Base-by-base conservation (phyloP, 2,113 vertebrate species). In the Mohoua ochrocephala region DNA sequence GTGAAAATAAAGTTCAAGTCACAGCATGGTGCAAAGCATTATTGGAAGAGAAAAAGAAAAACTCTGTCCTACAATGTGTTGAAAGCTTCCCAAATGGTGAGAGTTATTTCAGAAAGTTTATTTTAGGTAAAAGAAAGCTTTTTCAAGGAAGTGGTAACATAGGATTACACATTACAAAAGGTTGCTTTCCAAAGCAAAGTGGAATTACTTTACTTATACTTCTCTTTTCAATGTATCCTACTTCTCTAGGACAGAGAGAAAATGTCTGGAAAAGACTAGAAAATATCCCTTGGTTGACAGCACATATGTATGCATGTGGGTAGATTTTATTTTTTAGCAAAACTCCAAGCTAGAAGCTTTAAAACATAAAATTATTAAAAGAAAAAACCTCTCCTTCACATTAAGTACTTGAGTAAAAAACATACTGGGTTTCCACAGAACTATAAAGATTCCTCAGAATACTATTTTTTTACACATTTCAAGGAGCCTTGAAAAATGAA, bases 1-100 rank as follows among this genome's bases (percentile, higher is more conserved):
- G 42, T 82, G 74, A 95, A 93, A 90, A 93, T 83, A 41, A 86
- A 94, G 91, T 86, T 94, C 79, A 94, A 92, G 85, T 65, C 87
- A 87, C 87, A 80, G 89, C 45, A 33, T 44, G 56, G 50, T 70
- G 79, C 75, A 94, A 86, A 84, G 76, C 50, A 77, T 86, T 86
- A 92, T 10, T 91, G 94, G 79, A 88, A 69, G 42, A 93, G 81
- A 85, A 88, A 77, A 88, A 69, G 70, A 61, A 93, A 61, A 93
- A 53, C 47, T 65, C 78, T 76, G 39, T 63, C 93, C 67, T 79
- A 69, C 74, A 45, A 90, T 15, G 70, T 93, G 93, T 90, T 94
- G 94, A 96, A 94, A 96, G 84, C 81, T 95, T 89, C 81, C 70
- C 90, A 91, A 96, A 95, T 87, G 91, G 91, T 76, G 67, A 85